phyloP scores from a whole-genome alignment of 2,113 vertebrate genomes.

The Candoia aspera region DNA sequence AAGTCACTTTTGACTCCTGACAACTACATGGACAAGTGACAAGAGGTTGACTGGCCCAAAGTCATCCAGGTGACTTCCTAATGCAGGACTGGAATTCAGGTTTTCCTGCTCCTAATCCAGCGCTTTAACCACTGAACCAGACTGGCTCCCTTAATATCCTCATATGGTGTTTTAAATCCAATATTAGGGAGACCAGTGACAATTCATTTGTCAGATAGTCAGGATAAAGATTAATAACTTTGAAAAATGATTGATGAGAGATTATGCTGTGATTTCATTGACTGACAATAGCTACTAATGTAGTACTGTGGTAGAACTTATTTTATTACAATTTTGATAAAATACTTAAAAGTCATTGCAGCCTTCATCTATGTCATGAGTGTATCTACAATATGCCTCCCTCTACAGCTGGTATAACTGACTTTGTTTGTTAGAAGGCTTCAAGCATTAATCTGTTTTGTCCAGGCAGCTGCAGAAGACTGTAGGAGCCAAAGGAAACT shows the following conservation, averaged over 20 bases:
- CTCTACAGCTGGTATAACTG: neutral
- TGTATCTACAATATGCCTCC: neutral
- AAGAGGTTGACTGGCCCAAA: neutral
- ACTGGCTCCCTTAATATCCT: neutral
- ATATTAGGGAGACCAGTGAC: neutral
- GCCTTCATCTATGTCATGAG: neutral
- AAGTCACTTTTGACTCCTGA: neutral
- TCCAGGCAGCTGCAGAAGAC: constrained; percentile 73
- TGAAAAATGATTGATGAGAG: neutral
- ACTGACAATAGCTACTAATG: neutral
- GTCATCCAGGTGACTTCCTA: neutral
- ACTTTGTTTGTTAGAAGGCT: neutral
- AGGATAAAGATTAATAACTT: neutral
- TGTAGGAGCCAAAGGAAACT: constrained; percentile 38
- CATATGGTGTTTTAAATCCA: neutral
- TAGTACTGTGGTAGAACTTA: neutral
- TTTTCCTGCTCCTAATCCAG: neutral
- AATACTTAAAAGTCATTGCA: neutral
- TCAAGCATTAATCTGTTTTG: neutral
- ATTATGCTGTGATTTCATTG: neutral
- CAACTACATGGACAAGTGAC: neutral
- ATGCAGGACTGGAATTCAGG: neutral
- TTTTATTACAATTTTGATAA: neutral
- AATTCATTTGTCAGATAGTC: neutral
- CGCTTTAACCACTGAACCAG: neutral